phyloP scores from a whole-genome alignment of 2,797 vertebrate species.

The Bovichtus variegatus region DNA sequence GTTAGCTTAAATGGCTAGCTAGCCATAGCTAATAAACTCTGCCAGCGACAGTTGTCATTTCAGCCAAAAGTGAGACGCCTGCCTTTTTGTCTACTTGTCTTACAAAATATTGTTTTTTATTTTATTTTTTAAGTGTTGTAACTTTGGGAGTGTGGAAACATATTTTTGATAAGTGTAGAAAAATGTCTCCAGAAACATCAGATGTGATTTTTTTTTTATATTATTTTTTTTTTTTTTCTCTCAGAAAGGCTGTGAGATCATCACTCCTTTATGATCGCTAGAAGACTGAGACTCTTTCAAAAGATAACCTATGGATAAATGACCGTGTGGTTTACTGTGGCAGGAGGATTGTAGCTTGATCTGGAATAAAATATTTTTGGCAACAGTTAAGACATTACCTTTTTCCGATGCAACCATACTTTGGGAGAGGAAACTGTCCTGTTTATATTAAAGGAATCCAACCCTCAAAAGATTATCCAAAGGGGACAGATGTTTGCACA shows the following conservation, averaged over 20 bases:
- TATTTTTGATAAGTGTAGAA: conserved; percentile 8
- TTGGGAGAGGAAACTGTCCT: conserved; percentile 14
- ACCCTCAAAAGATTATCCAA: conserved; percentile 18
- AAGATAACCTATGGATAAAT: conserved; percentile 38
- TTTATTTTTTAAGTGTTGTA: background rate
- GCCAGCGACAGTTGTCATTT: no score
- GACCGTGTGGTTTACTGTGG: background rate
- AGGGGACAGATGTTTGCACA: conserved; percentile 6
- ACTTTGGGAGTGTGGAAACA: background rate
- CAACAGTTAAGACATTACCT: conserved; percentile 9
- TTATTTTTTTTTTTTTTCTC: background rate
- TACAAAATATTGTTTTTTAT: conserved; percentile 17
- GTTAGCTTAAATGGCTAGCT: no score
- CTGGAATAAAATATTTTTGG: conserved; percentile 16
- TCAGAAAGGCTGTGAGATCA: conserved; percentile 22
- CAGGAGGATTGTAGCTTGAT: conserved; percentile 16
- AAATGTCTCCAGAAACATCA: conserved; percentile 14
- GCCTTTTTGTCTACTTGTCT: no score
- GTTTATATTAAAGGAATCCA: background rate
- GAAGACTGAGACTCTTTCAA: conserved; percentile 23
- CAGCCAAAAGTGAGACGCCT: no score
- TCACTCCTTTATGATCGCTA: conserved; percentile 42
- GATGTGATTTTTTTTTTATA: background rate
- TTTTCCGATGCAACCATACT: background rate
- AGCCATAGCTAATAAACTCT: no score